A percentile compares a stretch with the other conserved stretches of the same genome.
Evolutionary conservation across 2,888 invertebrate species (phyloP).

Genomic region (Melanostoma mellinum): DNA sequence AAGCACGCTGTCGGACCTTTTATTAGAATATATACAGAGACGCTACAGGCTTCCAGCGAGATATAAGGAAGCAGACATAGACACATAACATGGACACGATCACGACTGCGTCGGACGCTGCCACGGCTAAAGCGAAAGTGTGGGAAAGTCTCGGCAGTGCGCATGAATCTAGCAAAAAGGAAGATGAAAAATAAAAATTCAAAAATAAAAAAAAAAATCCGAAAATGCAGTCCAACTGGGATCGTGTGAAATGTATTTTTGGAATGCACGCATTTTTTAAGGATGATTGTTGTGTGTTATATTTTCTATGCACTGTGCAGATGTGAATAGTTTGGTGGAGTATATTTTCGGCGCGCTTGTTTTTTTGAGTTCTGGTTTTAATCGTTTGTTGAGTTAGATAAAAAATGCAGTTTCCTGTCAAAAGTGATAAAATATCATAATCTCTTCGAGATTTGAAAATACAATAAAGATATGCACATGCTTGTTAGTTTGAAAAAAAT

Average conservation of each 20-base stretch:
- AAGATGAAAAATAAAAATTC: conserved; percentile 9
- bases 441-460: no score
- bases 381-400: conserved; percentile 23
- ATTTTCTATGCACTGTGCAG: conserved; percentile 11
- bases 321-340: neutral
- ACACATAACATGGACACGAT: conserved; percentile 36
- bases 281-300: conserved; percentile 31
- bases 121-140: conserved; percentile 63
- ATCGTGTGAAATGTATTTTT: conserved; percentile 66
- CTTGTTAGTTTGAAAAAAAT: conserved; percentile 12
- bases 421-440: neutral
- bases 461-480: neutral
- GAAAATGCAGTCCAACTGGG: conserved; percentile 32
- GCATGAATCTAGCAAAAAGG: conserved; percentile 46
- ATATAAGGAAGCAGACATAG: conserved; percentile 69
- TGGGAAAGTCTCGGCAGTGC: conserved; percentile 67
- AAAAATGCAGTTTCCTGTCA: conserved; percentile 2
- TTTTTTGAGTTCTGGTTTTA: conserved; percentile 4
- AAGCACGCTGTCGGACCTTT: conserved; percentile 37
- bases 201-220: conserved; percentile 1
- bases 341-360: conserved; percentile 6
- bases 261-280: conserved; percentile 52
- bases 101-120: conserved; percentile 13
- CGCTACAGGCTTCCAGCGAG: conserved; percentile 43
- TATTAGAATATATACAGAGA: conserved; percentile 48